These are phyloP conservation scores for Semnornis frantzii DNA, from an alignment of 2,113 vertebrate genomes.

Conservation along the genomic window DNA sequence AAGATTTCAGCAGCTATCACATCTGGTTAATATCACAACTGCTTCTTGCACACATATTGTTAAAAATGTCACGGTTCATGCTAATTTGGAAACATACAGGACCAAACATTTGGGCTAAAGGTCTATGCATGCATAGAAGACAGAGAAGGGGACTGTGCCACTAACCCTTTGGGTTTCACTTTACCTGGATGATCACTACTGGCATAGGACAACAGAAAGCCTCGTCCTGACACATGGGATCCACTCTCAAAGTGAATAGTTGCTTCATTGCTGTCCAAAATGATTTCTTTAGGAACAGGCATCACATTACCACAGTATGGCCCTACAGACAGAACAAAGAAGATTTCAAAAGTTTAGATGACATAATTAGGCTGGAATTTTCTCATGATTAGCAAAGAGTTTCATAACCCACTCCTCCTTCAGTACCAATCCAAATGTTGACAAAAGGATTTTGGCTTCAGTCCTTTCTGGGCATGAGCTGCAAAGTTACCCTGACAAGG, in stretches of 20 bases:
- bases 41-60: not conserved
- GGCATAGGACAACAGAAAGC: conserved; percentile 85
- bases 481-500: conserved; percentile 3
- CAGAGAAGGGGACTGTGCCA: not conserved
- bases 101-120: not conserved
- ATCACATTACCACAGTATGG: conserved; percentile 79
- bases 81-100: not conserved
- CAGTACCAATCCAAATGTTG: conserved; percentile 19
- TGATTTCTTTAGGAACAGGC: conserved; percentile 71
- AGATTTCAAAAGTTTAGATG: conserved; percentile 24
- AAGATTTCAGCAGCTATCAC: not conserved
- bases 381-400: not conserved
- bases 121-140: not conserved
- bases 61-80: not conserved
- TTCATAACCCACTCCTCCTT: conserved; percentile 5
- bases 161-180: not conserved
- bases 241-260: conserved; percentile 83
- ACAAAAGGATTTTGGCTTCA: conserved; percentile 36
- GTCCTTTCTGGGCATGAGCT: not conserved
- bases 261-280: conserved; percentile 79
- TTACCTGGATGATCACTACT: conserved; percentile 85
- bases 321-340: conserved; percentile 70
- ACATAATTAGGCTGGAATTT: not conserved
- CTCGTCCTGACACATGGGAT: conserved; percentile 83
- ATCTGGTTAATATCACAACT: not conserved